These are phyloP conservation scores for Papilio polytes DNA, from an alignment of 1,140 invertebrate genomes.

Conservation along the genomic window DNA sequence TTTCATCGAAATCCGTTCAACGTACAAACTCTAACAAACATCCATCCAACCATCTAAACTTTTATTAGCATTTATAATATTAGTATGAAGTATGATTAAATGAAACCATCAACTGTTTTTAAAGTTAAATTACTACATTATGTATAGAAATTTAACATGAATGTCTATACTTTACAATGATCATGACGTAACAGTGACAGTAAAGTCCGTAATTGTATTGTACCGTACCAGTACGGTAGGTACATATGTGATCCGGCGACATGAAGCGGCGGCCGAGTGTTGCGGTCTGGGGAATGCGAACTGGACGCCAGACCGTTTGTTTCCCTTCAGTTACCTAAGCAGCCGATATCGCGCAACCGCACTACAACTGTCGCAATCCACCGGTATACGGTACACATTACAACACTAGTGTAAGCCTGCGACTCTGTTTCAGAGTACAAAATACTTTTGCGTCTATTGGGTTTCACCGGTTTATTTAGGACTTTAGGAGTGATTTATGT, in stretches of 20 bases:
- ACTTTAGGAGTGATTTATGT: too few species aligned
- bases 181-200: background rate
- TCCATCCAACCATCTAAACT: too few species aligned
- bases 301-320: conserved; percentile 5
- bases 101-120: too few species aligned
- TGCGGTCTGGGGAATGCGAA: conserved; percentile 24
- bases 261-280: background rate
- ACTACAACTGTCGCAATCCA: conserved; percentile 7
- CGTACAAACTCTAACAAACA: too few species aligned
- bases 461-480: too few species aligned
- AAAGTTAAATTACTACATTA: too few species aligned
- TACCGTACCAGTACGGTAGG: background rate
- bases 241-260: background rate
- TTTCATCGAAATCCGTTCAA: too few species aligned
- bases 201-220: background rate
- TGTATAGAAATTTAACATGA: background rate
- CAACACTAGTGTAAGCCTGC: background rate
- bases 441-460: too few species aligned
- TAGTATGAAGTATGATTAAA: too few species aligned
- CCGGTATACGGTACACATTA: conserved; percentile 10
- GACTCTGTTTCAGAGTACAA: background rate
- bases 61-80: too few species aligned
- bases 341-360: background rate
- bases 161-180: background rate
- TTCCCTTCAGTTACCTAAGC: conserved; percentile 24